Base-by-base conservation (phyloP, 2,888 invertebrate genomes). In the Augiades crinisus region DNA sequence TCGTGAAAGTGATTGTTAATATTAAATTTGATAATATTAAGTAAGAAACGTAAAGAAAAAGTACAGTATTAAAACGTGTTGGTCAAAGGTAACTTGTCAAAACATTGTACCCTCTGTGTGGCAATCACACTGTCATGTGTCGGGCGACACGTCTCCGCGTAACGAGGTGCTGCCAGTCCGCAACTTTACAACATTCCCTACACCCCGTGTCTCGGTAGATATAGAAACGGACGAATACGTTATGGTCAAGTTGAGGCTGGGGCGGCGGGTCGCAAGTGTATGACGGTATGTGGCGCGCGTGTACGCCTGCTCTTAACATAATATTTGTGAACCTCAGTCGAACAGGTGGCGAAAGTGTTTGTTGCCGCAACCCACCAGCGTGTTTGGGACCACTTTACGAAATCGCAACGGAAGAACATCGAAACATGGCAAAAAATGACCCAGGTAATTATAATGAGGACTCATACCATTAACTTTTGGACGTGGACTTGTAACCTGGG, bases 341-440 rank as follows among this genome's bases (percentile, higher is more conserved):
- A 96, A 94, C 98, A 98, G 95, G 98, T 98, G 93, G 98, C 97
- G 95, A 95, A 96, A 93, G 97, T 98, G 91, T 98, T 98, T 93
- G 92, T 92, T 88, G 95, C 97, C 77, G 97, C 98, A 82, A 95
- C 95, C 90, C 98, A 98, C 92, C 98, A 98, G 94, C 98, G 98
- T 91, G 97, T 97, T 90, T 98, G 98, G 98, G 98, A 98, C 94
- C 98, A 98, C 94, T 98, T 99, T 94, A 98, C 98, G 91, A 98
- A 98, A 93, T 96, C 98, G 71, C 98, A 98, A 91, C 93, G 98
- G 92, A 98, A 98, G 94, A 98, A 98, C 92, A 96, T 99, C 90
- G 98, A 98, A 91, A 94, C 95, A 81, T 98, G 98, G 99, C 96
- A 96, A 91, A 98, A 96, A 92, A 96, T 97, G 92, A 95, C 96